Conservation (phyloP, 2,113 vertebrate genomes). For the Podarcis cretensis region DNA sequence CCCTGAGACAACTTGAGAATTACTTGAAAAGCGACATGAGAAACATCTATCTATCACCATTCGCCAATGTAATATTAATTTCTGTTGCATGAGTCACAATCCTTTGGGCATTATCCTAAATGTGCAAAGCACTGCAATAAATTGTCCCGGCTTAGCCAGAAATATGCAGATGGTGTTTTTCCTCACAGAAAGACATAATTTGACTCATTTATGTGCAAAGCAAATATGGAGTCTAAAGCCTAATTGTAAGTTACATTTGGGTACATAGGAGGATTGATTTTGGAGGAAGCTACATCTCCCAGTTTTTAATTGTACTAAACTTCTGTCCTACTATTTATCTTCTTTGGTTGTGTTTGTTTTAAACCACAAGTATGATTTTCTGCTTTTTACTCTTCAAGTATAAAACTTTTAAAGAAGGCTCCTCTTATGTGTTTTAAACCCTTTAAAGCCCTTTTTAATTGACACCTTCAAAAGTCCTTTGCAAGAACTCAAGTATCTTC, state of each 20-base stretch:
- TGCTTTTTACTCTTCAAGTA: not conserved
- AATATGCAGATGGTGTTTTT: not conserved
- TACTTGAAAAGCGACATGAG: not conserved
- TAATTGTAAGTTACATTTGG: not conserved
- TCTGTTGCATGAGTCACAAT: not conserved
- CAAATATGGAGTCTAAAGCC: not conserved
- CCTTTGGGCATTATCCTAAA: constrained; percentile 4
- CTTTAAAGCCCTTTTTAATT: too few relatives aligned
- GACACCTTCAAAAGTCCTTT: not conserved
- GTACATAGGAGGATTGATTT: not conserved
- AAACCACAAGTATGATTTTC: not conserved
- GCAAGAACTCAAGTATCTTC: not conserved
- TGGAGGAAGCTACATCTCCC: not conserved
- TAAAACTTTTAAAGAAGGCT: not conserved
- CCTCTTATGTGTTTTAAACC: too few relatives aligned
- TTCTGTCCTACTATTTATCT: not conserved
- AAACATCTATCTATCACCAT: not conserved
- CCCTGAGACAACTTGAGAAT: constrained; percentile 20
- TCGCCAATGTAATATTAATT: not conserved
- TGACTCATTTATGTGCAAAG: not conserved
- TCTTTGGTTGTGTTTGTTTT: not conserved
- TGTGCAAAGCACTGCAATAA: not conserved
- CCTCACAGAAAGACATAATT: not conserved
- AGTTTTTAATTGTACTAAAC: not conserved
- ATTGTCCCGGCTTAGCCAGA: not conserved